These are phyloP conservation scores for Tetramorium alpestre DNA, from an alignment of 1,140 invertebrate genomes.

Conservation along the genomic window DNA sequence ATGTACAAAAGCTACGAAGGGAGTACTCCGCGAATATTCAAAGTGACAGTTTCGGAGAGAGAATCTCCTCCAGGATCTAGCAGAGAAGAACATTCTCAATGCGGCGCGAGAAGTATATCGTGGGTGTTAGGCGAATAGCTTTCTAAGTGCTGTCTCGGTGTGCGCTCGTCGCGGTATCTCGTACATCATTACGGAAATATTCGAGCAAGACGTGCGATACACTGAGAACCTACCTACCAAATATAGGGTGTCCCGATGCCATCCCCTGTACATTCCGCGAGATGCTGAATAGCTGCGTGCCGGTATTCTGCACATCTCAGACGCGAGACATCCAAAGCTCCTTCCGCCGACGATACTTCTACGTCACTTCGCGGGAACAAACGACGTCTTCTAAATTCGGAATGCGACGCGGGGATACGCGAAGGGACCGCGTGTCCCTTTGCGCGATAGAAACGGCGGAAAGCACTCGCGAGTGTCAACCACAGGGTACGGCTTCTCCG, in stretches of 20 bases:
- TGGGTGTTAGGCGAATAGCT: constrained; percentile 25
- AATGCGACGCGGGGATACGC: background rate
- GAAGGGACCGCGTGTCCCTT: background rate
- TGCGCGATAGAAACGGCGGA: background rate
- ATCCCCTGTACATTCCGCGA: background rate
- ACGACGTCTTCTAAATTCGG: constrained; percentile 34
- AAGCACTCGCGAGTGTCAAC: constrained; percentile 17
- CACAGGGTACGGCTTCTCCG: background rate
- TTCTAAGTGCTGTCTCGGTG: constrained; percentile 27
- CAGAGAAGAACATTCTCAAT: constrained; percentile 8
- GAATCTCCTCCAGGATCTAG: background rate
- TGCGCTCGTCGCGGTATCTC: background rate
- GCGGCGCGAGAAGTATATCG: constrained; percentile 14
- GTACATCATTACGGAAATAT: constrained; percentile 52
- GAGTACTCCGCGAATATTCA: background rate
- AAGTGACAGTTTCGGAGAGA: constrained; percentile 6
- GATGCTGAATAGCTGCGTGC: constrained; percentile 52
- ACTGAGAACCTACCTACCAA: background rate
- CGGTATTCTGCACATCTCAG: constrained; percentile 29
- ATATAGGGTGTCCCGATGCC: constrained; percentile 26
- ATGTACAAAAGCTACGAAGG: background rate
- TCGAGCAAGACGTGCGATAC: constrained; percentile 16
- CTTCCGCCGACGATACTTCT: constrained; percentile 22
- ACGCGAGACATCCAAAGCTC: constrained; percentile 19
- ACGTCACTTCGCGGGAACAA: constrained; percentile 23